A percentile compares a stretch with the other conserved stretches of the same genome.
Evolutionary conservation across 2,113 vertebrate species (phyloP).

Genomic region (Apodemus speciosus): DNA sequence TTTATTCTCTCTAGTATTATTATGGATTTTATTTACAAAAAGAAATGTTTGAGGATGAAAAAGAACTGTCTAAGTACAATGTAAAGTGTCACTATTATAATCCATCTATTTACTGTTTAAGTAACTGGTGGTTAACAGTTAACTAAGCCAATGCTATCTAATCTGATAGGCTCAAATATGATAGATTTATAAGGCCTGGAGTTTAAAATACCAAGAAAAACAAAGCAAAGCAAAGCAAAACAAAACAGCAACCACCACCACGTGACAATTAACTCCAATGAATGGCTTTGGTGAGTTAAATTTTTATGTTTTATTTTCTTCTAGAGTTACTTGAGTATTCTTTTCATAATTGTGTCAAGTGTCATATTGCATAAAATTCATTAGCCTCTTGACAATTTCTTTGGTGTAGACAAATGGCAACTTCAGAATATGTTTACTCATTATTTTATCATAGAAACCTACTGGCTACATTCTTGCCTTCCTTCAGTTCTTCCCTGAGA

Average conservation of each 20-base stretch:
- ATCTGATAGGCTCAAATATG: not conserved
- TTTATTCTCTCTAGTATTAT: not conserved
- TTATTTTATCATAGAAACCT: conserved; percentile 1
- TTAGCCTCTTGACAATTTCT: not conserved
- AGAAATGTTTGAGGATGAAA: not conserved
- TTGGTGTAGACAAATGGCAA: not conserved
- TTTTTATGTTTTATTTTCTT: not conserved
- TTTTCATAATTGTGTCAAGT: not conserved
- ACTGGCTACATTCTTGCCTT: not conserved
- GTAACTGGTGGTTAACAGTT: not conserved
- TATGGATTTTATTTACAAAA: not conserved
- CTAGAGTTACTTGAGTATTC: not conserved
- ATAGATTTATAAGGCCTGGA: not conserved
- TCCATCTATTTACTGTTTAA: not conserved
- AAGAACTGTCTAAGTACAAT: not conserved
- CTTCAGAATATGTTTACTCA: not conserved
- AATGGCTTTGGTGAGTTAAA: not conserved
- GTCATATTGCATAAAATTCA: not conserved
- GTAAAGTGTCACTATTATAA: conserved; percentile 3
- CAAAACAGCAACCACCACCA: not conserved
- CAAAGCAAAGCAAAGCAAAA: not conserved
- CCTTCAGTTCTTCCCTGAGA: not conserved
- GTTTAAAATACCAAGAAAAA: not conserved
- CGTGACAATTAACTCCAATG: not conserved
- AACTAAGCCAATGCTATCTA: not conserved